These are phyloP conservation scores for Ochropleura plecta DNA, from an alignment of 2,888 invertebrate genomes.

Conservation along the genomic window DNA sequence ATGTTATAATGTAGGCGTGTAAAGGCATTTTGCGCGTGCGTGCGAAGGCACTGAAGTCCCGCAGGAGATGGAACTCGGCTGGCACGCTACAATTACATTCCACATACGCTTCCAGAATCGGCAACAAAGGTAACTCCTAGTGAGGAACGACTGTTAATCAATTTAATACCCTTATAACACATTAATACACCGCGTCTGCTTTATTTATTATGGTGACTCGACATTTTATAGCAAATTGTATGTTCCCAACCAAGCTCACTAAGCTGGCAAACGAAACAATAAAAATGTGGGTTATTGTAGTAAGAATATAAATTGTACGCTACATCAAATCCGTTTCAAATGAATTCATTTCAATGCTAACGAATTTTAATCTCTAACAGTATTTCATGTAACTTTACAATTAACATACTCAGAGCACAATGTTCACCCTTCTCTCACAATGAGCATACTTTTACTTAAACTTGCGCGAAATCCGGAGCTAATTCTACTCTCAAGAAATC, in stretches of 20 bases:
- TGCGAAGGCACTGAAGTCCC: constrained; percentile 73
- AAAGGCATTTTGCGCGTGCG: constrained; percentile 70
- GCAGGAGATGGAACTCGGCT: constrained; percentile 75
- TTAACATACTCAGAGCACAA: constrained; percentile 13
- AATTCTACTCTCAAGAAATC: constrained; percentile 50
- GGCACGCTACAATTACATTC: constrained; percentile 85
- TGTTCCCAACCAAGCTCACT: constrained; percentile 38
- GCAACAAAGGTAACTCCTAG: constrained; percentile 76
- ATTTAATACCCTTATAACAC: constrained; percentile 73
- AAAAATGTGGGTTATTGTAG: constrained; percentile 19
- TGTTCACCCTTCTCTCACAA: constrained; percentile 26
- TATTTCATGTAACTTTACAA: constrained; percentile 23
- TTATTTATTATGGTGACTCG: constrained; percentile 58
- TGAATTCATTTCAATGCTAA: constrained; percentile 35
- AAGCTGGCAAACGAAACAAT: constrained; percentile 36
- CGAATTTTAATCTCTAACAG: constrained; percentile 33
- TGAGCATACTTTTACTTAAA: constrained; percentile 35
- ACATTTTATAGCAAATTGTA: constrained; percentile 37
- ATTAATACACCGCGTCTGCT: constrained; percentile 50
- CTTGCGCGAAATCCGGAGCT: constrained; percentile 34
- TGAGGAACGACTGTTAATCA: constrained; percentile 75
- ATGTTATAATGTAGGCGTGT: constrained; percentile 53
- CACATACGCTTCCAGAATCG: constrained; percentile 80
- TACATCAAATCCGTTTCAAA: constrained; percentile 36
- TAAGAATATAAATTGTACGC: constrained; percentile 42